Evolutionary conservation across 2,888 invertebrate genomes (phyloP), one percentile per base, ranked within the genome.

Genomic region (Xestia c-nigrum): DNA sequence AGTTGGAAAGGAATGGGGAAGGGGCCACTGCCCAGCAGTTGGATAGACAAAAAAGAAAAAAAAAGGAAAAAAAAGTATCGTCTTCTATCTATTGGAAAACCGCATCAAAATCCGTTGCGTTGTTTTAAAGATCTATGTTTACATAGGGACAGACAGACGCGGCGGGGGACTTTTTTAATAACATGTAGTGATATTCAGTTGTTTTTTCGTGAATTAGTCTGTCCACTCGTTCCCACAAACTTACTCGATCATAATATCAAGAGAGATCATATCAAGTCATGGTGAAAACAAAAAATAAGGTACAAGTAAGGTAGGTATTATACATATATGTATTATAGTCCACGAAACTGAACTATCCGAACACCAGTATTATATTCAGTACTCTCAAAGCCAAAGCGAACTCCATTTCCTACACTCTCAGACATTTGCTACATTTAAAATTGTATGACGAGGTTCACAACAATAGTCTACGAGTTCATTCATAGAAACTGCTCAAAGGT

Each of bases 361-460:
- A 21, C 24, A 50, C 6, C 31, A 24, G 21, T 24, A 73, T 73
- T 73, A 38, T 38, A 72, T 52, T 46, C 14, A 38, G 46, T 14
- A 24, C 14, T 10, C 19, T 10, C 2, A 38, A 74, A 55, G 57
- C 24, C 74, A 75, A 74, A 74, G 59, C 9, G 47, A 43, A 50
- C 16, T 10, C 6, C 40, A 50, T 47, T 40, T 59, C 59, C 47
- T 74, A n/a, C 59, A 59, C 7, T 40, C 47, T 59, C 47, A 7
- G 21, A 12, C 47, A 5, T n/a, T n/a, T 75, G 31, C 24, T 43
- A 1, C 9, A 52, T 31, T 52, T 76, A 14, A 31, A 75, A 76
- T 75, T 61, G 76, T 61, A 50, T 50, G 74, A 75, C 31, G 43
- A n/a, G 43, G 19, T 52, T 76, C n/a, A 14, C n/a, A 46, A 75